Evolutionary conservation across 2,888 invertebrate genomes (phyloP).

Genomic region (Neria commutata): DNA sequence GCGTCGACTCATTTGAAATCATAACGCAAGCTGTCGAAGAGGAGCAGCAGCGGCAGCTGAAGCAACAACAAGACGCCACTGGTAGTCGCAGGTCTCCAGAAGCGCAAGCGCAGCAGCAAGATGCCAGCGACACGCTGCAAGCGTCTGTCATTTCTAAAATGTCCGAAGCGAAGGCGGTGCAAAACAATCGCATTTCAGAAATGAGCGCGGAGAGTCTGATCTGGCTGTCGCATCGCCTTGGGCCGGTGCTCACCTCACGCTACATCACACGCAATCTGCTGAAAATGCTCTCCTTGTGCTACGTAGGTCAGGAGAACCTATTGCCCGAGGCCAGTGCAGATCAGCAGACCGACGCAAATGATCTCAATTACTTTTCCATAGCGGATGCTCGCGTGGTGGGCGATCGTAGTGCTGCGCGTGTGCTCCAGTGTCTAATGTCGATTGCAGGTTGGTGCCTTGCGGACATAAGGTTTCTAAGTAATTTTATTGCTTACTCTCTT

Average conservation of each 20-base stretch:
- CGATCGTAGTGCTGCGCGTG: slow-evolving; percentile 82
- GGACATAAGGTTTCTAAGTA: background rate
- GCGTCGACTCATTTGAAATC: slow-evolving; percentile 62
- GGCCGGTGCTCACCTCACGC: slow-evolving; percentile 91
- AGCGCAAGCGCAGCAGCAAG: slow-evolving; percentile 8
- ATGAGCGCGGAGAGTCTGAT: slow-evolving; percentile 87
- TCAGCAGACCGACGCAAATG: slow-evolving; percentile 52
- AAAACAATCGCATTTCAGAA: slow-evolving; percentile 74
- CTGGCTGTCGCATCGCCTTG: slow-evolving; percentile 91
- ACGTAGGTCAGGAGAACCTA: slow-evolving; percentile 82
- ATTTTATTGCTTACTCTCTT: slow-evolving; percentile 25
- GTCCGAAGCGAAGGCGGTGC: slow-evolving; percentile 55
- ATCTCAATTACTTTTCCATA: slow-evolving; percentile 69
- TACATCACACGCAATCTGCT: slow-evolving; percentile 89
- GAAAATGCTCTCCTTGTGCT: slow-evolving; percentile 93
- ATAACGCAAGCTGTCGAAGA: slow-evolving; percentile 41
- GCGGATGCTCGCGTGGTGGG: slow-evolving; percentile 73
- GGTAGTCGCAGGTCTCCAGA: background rate
- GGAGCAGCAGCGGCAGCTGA: slow-evolving; percentile 10
- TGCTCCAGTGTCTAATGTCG: slow-evolving; percentile 88
- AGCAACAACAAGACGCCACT: background rate
- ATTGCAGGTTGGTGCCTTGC: slow-evolving; percentile 73
- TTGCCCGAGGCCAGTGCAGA: slow-evolving; percentile 62
- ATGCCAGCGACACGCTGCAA: slow-evolving; percentile 51
- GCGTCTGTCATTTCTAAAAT: slow-evolving; percentile 58